Percentiles rank a stretch among this genome's conserved stretches.
phyloP scores from a whole-genome alignment of 2,113 vertebrate species.

The Symphodus melops region DNA sequence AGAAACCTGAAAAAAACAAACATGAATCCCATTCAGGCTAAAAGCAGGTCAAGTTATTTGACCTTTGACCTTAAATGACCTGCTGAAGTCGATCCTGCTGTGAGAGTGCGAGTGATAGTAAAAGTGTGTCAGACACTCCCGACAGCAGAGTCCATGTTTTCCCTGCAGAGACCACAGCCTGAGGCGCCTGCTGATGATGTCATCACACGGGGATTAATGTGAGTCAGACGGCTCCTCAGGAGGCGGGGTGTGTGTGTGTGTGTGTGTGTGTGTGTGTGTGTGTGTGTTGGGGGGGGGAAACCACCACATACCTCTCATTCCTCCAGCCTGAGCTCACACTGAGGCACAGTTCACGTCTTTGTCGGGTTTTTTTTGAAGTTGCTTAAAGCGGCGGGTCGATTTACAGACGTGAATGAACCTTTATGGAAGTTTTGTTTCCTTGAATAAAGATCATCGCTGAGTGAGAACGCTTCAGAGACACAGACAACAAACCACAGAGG shows the following conservation, averaged over 20 bases:
- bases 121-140: slow-evolving; percentile 23
- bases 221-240: slow-evolving; percentile 56
- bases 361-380: slow-evolving; percentile 52
- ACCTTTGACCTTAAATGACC: slow-evolving; percentile 8
- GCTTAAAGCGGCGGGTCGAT: slow-evolving; percentile 16
- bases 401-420: slow-evolving; percentile 48
- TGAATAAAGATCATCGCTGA: neutral
- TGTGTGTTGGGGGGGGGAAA: slow-evolving; percentile 24
- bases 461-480: neutral
- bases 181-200: slow-evolving; percentile 58
- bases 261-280: too few relatives aligned
- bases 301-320: slow-evolving; percentile 63
- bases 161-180: slow-evolving; percentile 11
- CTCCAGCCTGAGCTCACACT: slow-evolving; percentile 41
- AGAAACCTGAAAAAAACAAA: too few relatives aligned
- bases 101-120: slow-evolving; percentile 15
- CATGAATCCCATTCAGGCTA: too few relatives aligned
- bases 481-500: slow-evolving; percentile 32
- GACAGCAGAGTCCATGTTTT: slow-evolving; percentile 49
- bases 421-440: slow-evolving; percentile 4
- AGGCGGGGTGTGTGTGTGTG: too few relatives aligned
- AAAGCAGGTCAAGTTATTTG: neutral
- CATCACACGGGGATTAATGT: slow-evolving; percentile 46
- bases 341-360: slow-evolving; percentile 39
- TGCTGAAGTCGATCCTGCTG: too few relatives aligned